Conservation (phyloP, 2,888 invertebrate genomes). For the Xestia rhomboidea region DNA sequence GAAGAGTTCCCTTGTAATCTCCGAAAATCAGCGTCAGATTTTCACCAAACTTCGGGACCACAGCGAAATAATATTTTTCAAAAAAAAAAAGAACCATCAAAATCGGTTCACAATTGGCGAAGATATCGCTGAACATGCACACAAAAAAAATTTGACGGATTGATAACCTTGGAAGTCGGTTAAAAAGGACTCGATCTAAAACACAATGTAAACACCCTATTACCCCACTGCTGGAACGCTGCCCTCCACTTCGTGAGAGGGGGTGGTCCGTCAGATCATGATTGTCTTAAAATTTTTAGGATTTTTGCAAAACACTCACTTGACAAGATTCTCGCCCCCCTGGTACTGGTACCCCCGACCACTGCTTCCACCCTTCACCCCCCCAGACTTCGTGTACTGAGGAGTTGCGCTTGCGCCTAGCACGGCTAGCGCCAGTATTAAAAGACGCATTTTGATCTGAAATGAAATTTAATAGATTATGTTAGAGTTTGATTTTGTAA, state of each 20-base stretch:
- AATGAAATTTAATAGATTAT: conserved; percentile 15
- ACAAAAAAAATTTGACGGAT: too few species aligned
- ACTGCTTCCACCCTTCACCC: conserved; percentile 78
- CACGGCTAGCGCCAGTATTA: conserved; percentile 68
- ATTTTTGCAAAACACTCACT: conserved; percentile 63
- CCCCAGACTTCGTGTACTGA: conserved; percentile 74
- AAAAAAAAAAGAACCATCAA: too few species aligned
- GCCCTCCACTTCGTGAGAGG: not conserved
- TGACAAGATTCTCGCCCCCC: conserved; percentile 72
- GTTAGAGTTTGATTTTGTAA: not conserved
- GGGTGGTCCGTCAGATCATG: not conserved
- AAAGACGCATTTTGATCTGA: conserved; percentile 67
- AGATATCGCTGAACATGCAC: too few species aligned
- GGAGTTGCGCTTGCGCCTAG: conserved; percentile 67
- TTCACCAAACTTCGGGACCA: too few species aligned
- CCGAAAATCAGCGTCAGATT: too few species aligned
- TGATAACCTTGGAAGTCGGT: too few species aligned
- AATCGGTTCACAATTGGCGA: too few species aligned
- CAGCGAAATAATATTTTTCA: too few species aligned
- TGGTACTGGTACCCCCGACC: conserved; percentile 66
- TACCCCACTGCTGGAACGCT: not conserved
- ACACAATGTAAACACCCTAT: not conserved
- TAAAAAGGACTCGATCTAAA: not conserved
- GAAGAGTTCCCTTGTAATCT: too few species aligned
- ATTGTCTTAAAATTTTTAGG: not conserved